phyloP scores from a whole-genome alignment of 2,888 invertebrate species.

The Spodoptera exigua region DNA sequence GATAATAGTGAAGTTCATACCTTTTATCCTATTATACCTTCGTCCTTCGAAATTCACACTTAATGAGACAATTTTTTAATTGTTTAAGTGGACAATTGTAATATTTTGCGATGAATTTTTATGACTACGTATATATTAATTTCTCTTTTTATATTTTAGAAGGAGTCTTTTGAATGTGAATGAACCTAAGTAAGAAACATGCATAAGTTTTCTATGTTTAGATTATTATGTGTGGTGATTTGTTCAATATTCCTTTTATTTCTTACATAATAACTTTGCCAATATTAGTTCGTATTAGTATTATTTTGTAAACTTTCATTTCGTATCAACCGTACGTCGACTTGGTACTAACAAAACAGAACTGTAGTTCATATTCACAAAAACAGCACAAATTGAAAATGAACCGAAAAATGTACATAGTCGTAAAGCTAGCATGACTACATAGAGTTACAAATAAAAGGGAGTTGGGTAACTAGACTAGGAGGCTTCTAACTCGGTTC shows the following conservation, averaged over 20 bases:
- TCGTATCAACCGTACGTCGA: no score
- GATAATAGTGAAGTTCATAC: conserved; percentile 49
- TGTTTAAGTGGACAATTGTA: neutral
- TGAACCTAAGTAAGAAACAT: no score
- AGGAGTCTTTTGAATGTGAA: no score
- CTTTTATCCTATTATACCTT: conserved; percentile 48
- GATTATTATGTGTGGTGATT: no score
- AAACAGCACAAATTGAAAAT: neutral
- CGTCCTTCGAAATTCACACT: conserved; percentile 32
- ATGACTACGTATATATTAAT: no score
- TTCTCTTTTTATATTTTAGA: neutral
- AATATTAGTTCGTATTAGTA: no score
- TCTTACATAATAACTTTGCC: no score
- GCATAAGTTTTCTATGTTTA: no score
- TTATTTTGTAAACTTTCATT: no score
- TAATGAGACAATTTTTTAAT: conserved; percentile 33
- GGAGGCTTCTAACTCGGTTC: conserved; percentile 8
- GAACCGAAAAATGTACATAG: neutral
- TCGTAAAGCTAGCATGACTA: neutral
- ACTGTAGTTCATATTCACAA: no score
- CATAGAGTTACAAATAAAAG: conserved; percentile 17
- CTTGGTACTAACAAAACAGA: no score
- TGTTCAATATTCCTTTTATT: no score
- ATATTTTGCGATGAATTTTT: neutral
- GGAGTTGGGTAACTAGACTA: conserved; percentile 10